These are phyloP conservation scores for Oncopeltus fasciatus DNA, from an alignment of 1,140 invertebrate genomes.

Conservation along the genomic window DNA sequence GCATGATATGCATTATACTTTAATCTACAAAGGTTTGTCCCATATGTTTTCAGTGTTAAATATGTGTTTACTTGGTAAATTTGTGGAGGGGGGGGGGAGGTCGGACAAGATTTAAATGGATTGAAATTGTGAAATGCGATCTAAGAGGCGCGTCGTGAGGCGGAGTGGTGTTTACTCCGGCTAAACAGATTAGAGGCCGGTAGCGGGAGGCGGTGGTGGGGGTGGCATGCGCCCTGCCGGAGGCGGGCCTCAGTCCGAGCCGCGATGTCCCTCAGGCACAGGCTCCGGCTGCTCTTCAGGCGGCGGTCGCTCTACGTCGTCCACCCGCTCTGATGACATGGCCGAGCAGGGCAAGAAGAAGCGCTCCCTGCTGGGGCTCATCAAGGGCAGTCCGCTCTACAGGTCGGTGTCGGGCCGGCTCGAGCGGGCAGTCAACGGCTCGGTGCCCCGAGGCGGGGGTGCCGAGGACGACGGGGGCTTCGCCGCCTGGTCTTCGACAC, in stretches of 20 bases:
- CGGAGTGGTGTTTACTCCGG: neutral
- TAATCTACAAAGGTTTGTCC: too few species aligned
- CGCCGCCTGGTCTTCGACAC: slow-evolving; percentile 17
- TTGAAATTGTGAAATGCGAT: neutral
- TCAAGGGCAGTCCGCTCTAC: slow-evolving; percentile 31
- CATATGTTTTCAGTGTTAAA: too few species aligned
- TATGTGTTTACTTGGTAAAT: too few species aligned
- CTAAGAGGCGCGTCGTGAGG: neutral
- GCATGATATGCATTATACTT: too few species aligned
- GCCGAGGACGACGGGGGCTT: slow-evolving; percentile 22
- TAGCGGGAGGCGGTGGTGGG: slow-evolving; percentile 2
- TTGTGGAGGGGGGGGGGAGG: too few species aligned
- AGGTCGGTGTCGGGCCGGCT: slow-evolving; percentile 31
- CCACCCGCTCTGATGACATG: slow-evolving; percentile 27
- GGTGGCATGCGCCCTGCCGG: neutral
- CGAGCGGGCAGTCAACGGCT: slow-evolving; percentile 18
- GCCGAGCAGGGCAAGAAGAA: slow-evolving; percentile 32
- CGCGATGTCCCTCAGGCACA: slow-evolving; percentile 15
- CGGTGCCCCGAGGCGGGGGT: slow-evolving; percentile 13
- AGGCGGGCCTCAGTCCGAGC: neutral
- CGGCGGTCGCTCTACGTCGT: slow-evolving; percentile 25
- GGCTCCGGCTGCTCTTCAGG: slow-evolving; percentile 23
- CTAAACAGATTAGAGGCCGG: neutral
- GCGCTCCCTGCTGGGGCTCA: slow-evolving; percentile 31
- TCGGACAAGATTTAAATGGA: neutral